Conservation (phyloP, 2,888 invertebrate species). For the Timema podura region DNA sequence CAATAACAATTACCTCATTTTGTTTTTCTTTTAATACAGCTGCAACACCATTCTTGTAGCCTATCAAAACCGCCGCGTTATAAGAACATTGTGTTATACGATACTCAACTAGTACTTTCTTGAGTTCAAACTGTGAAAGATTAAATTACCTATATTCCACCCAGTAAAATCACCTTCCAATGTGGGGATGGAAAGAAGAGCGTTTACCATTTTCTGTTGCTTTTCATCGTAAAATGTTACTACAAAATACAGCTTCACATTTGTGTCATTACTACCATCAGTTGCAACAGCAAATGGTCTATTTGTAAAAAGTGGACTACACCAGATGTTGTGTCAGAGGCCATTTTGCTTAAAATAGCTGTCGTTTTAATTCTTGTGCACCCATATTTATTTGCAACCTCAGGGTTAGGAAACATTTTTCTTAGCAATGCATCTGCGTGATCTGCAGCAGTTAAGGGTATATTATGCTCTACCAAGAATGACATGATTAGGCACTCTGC, state of each 20-base stretch:
- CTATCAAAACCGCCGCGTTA: too few relatives aligned
- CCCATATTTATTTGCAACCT: background rate
- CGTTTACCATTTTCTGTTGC: background rate
- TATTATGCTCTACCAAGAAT: background rate
- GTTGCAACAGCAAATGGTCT: background rate
- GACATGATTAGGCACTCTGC: background rate
- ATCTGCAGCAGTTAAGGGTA: conserved; percentile 1
- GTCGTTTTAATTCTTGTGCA: background rate
- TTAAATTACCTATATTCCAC: background rate
- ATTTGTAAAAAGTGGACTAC: background rate
- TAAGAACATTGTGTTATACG: too few relatives aligned
- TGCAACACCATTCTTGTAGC: background rate
- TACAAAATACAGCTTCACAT: background rate
- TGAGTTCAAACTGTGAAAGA: background rate
- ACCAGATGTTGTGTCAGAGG: too few relatives aligned
- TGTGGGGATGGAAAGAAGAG: background rate
- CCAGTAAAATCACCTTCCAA: background rate
- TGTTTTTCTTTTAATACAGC: background rate
- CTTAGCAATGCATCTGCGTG: background rate
- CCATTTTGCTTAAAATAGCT: background rate
- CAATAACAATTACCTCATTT: too few relatives aligned
- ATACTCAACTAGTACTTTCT: too few relatives aligned
- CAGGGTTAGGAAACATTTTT: background rate
- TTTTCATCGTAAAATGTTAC: background rate
- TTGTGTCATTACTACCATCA: conserved; percentile 7